phyloP scores from a whole-genome alignment of 2,113 vertebrate genomes.

The Phaethornis superciliosus region DNA sequence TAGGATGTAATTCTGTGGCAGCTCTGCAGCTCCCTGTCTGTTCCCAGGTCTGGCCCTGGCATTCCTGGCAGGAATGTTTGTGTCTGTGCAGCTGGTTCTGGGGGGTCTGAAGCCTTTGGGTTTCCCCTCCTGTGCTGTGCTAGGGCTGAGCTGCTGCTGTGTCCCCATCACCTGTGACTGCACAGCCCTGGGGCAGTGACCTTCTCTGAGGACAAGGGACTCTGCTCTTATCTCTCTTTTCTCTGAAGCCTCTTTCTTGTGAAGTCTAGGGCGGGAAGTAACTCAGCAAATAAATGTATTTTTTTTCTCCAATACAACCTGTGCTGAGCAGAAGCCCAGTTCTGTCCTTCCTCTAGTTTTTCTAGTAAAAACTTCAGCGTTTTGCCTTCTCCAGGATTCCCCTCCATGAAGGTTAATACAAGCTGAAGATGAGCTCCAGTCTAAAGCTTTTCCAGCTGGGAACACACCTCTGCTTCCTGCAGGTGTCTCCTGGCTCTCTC shows the following conservation, averaged over 20 bases:
- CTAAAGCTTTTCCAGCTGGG: background rate
- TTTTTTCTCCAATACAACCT: background rate
- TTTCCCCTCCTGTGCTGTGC: background rate
- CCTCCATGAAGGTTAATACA: background rate
- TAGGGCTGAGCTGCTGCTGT: background rate
- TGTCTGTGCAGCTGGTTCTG: background rate
- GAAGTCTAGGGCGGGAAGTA: background rate
- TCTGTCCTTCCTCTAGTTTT: background rate
- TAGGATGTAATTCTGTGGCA: background rate
- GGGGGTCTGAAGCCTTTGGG: background rate
- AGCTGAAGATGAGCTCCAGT: background rate
- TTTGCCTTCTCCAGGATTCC: background rate
- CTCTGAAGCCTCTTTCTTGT: background rate
- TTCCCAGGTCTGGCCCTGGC: background rate
- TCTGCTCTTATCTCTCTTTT: background rate
- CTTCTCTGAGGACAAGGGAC: background rate
- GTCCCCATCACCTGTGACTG: background rate
- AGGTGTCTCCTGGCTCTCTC: background rate
- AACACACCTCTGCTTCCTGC: background rate
- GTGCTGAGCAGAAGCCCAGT: background rate
- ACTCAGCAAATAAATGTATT: background rate
- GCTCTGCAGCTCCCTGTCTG: background rate
- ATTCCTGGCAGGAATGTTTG: background rate
- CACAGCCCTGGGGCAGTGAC: rapidly evolving
- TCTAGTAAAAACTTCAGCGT: background rate